Base-by-base conservation (phyloP, 2,888 invertebrate genomes). In the Cephus nigrinus region DNA sequence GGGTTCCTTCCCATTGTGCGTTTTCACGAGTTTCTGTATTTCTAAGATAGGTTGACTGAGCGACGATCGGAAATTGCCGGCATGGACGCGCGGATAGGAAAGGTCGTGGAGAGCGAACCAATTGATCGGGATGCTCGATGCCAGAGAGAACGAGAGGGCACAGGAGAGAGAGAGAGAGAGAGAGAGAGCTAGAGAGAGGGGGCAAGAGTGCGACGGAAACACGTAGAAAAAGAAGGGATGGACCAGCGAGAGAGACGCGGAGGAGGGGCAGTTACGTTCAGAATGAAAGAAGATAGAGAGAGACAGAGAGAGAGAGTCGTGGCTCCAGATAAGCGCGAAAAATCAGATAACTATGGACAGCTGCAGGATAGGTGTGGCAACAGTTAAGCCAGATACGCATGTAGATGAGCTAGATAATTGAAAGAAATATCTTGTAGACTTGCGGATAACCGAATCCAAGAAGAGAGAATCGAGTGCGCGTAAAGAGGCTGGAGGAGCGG, bases 1-100 rank as follows among this genome's bases (percentile, higher is more conserved):
- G 55, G 55, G 55, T 55, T 55, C 23, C 9, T 15, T 55, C 2
- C 23, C 55, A 9, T 23, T 55, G 23, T 23, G 23, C 23, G 9
- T 23, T 85, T 82, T 77, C 74, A 77, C 74, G 75, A 72, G 23
- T 55, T 23, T 9, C 23, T 55, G 55, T 55, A 55, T 23, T 55
- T 55, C 9, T 23, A 55, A 23, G 55, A 55, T 55, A 55, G 55
- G 9, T 23, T 23, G 55, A 23, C 55, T 55, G 55, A 1, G 23
- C 73, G 35, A 33, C 12, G 34, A n/a, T 73, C 35, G 73, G 23
- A 35, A 33, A 73, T 34, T 31, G 69, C 15, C 69, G 69, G 68
- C 34, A 69, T 75, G 69, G 68, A 68, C 75, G 75, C 69, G 69
- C 68, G 34, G n/a, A 69, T 40, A 31, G 68, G 75, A 69, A 33